Base-by-base conservation (phyloP, 1,140 invertebrate genomes). In the Holcopasites calliopsidis region DNA sequence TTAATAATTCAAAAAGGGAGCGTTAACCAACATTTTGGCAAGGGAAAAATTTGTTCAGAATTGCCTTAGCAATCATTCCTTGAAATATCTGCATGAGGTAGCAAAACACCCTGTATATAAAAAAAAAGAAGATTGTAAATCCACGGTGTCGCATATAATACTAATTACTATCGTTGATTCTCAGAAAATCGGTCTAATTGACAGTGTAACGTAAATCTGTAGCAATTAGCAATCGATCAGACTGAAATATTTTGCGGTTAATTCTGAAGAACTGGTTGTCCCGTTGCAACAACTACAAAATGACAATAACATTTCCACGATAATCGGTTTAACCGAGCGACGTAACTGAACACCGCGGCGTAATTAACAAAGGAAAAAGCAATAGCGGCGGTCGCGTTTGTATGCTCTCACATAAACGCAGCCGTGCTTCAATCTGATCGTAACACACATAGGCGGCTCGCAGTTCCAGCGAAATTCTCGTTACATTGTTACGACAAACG, bases 311-410 rank as follows among this genome's bases (percentile, higher is more conserved):
- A 65, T 73, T 73, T 65, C 61, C 60, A 65, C 49, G 38, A 73
- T 73, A 73, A 73, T 73, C 49, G 61, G 71, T 73, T 73, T 73
- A 73, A 73, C 60, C 60, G 71, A 65, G 61, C 71, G 23, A 49
- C 60, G 71, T 65, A 73, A 65, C 61, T 73, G 49, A 65, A 65
- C 49, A 38, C 60, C 61, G 61, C 61, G 49, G 71, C 49, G 70
- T 73, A 73, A 73, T 73, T 73, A 73, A 73, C 70, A 73, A 73
- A 73, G 70, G 70, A 73, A 73, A 73, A 73, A 73, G 70, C 70
- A 73, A 73, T 73, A 73, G 70, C 58, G 70, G 70, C 23, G 70
- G 60, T 35, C 57, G 21, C 60, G 70, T 62, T 72, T 64, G 70
- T 54, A 73, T 65, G 60, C 44, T 18, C 38, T 42, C 61, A 73